Percentiles rank a stretch among this genome's conserved stretches.
phyloP scores from a whole-genome alignment of 2,888 invertebrate genomes.

The Frankliniella fusca region DNA sequence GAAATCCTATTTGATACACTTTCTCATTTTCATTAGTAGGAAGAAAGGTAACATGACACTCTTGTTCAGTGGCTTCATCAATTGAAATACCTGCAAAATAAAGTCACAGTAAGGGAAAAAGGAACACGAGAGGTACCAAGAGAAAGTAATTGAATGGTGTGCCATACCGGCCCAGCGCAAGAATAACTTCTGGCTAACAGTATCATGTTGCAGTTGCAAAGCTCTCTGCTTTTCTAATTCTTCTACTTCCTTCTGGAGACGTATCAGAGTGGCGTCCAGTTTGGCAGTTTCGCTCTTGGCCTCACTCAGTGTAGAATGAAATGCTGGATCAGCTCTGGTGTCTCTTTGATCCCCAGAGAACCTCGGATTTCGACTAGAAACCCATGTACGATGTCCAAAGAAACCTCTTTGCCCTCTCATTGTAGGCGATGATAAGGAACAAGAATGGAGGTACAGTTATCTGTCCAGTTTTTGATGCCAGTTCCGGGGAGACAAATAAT shows the following conservation, averaged over 20 bases:
- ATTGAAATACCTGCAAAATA: background rate
- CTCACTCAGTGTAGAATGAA: no score
- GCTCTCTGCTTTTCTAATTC: background rate
- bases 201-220: background rate
- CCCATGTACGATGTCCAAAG: no score
- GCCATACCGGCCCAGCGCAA: background rate
- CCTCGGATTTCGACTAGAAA: no score
- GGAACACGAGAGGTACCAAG: background rate
- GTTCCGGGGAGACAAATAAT: no score
- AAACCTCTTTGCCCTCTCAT: no score
- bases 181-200: background rate
- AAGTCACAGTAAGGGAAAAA: background rate
- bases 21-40: background rate
- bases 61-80: background rate
- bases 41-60: background rate
- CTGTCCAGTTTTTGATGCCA: no score
- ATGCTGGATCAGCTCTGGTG: no score
- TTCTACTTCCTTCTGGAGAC: constrained; percentile 23
- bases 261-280: no score
- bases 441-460: no score
- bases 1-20: background rate
- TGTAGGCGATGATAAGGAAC: no score
- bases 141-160: background rate
- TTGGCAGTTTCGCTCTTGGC: no score
- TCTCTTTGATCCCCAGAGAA: no score